phyloP scores from a whole-genome alignment of 2,797 vertebrate genomes.

The Craterocephalus amniculus region DNA sequence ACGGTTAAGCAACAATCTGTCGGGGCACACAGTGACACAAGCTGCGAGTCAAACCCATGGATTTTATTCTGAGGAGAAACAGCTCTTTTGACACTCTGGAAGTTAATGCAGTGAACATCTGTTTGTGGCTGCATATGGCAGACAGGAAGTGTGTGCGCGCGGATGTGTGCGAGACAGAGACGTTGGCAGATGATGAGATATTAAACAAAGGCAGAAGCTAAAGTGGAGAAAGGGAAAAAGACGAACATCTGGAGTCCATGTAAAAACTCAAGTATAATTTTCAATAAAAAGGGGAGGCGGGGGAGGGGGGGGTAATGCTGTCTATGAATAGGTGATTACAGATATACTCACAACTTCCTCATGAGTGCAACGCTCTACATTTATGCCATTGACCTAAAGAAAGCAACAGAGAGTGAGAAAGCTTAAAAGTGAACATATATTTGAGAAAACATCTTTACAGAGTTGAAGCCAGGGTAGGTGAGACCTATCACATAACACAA shows the following conservation, averaged over 20 bases:
- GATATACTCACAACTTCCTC: constrained; percentile 94
- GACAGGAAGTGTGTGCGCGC: constrained; percentile 7
- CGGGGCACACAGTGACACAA: constrained; percentile 36
- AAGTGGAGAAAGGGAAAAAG: constrained; percentile 11
- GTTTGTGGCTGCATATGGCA: constrained; percentile 36
- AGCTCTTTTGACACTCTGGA: constrained; percentile 64
- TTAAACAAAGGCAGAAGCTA: constrained; percentile 23
- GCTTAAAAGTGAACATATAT: constrained; percentile 6
- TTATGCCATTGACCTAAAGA: constrained; percentile 93
- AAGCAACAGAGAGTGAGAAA: constrained; percentile 34
- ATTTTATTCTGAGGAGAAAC: constrained; percentile 54
- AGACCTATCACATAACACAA: no score
- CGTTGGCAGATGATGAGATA: constrained; percentile 21
- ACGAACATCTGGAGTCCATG: neutral
- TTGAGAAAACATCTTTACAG: neutral
- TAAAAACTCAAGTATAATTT: constrained; percentile 14
- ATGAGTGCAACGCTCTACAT: constrained; percentile 91
- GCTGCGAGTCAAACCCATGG: constrained; percentile 54
- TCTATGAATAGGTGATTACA: constrained; percentile 14
- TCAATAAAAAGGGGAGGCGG: neutral
- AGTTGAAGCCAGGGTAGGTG: no score
- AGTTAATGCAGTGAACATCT: constrained; percentile 66
- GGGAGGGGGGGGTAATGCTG: neutral
- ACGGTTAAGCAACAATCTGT: constrained; percentile 31
- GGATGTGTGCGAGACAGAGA: neutral